Conservation (phyloP, 2,113 vertebrate species). For the Balaenoptera acutorostrata region DNA sequence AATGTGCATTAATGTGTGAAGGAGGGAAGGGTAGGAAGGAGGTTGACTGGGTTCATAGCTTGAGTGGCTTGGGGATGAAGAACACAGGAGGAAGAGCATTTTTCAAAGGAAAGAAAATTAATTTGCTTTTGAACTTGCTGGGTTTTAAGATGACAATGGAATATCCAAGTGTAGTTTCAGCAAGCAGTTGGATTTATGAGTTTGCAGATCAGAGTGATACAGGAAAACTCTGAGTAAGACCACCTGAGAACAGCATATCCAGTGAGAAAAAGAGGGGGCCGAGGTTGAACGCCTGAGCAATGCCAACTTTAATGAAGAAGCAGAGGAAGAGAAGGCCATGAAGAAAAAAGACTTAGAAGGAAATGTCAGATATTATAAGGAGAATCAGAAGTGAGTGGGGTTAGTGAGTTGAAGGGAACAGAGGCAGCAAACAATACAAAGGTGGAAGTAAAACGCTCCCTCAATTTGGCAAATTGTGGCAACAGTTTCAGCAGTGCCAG, state of each 20-base stretch:
- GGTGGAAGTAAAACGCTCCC: neutral
- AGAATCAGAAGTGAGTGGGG: neutral
- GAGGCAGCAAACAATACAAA: neutral
- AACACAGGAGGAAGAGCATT: neutral
- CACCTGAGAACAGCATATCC: neutral
- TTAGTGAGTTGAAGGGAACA: neutral
- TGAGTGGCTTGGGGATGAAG: neutral
- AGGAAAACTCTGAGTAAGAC: neutral
- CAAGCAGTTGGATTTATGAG: neutral
- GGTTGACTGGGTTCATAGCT: neutral
- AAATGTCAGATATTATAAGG: neutral
- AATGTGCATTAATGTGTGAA: neutral
- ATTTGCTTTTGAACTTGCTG: neutral
- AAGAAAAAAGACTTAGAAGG: neutral
- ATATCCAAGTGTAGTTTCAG: neutral
- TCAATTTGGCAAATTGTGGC: neutral
- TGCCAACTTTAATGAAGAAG: neutral
- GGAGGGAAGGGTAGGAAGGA: neutral
- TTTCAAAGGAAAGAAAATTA: neutral
- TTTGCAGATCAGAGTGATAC: neutral
- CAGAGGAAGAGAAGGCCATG: neutral
- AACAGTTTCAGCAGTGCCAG: neutral
- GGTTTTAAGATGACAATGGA: neutral
- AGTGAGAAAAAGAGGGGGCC: neutral
- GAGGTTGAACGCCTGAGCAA: neutral